Base-by-base conservation (phyloP, 2,797 vertebrate species). In the Otolemur crassicaudatus region DNA sequence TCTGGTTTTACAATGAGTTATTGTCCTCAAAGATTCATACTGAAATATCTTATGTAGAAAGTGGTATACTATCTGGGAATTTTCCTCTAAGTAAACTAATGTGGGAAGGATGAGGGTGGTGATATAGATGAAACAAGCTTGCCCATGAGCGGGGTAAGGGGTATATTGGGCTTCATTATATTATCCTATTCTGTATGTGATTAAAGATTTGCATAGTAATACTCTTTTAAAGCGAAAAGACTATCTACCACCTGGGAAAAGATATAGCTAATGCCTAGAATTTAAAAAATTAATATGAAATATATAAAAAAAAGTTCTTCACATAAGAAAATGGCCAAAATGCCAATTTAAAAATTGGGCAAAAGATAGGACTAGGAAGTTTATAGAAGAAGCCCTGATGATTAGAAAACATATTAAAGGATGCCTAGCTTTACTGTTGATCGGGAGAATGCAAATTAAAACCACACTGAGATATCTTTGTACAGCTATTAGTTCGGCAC, bases 381-480 rank as follows among this genome's bases (percentile, higher is more conserved):
- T 94, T 72, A 77, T 11, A 91, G 75, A 53, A 90, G 23, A 90
- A 83, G 40, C 63, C 73, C 31, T 91, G 63, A 58, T 65, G 61
- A 75, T 77, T 80, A 49, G 80, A 16, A 80, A 92, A 79, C 29
- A 82, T 76, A 49, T 84, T 79, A 76, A 77, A 43, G 73, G 70
- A 61, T 34, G 20, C 12, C 82, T 20, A 86, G 22, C 25, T 83
- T 93, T 60, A 90, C 31, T 72, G 23, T 86, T 87, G 94, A 80
- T 94, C 29, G 65, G 63, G 53, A 95, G 40, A 49, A 73, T 82
- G 23, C 34, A 81, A 94, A 85, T 91, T 94, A 95, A 94, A 70
- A 76, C 58, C 53, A 40, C 61, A 77, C 2, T 58, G 65, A 95
- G 56, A 53, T 46, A 34, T 88, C 69, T 91, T 81, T 85, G 29